Base-by-base conservation (phyloP, 2,888 invertebrate genomes). In the Nemapogon koenigi region DNA sequence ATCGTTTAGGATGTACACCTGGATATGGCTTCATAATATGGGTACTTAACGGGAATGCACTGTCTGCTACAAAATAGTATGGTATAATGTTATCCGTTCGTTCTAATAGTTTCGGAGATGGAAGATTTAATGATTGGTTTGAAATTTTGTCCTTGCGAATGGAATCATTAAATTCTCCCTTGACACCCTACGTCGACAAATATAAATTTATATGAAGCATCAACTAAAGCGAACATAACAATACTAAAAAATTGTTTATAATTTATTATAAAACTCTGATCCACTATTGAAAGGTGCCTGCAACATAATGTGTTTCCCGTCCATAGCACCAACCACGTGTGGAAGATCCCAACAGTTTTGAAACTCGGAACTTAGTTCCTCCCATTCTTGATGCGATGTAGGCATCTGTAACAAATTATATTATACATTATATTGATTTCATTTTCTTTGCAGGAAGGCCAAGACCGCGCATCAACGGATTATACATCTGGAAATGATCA, bases 151-250 rank as follows among this genome's bases (percentile, higher is more conserved):
- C 30, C 35, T 47, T 46, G 33, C 44, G 46, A 26, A 48, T 43
- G 16, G 47, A 49, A 29, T 47, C 46, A 45, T 49, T 48, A 4
- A 42, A 44, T 36, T 41, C 48, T 42, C 16, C 48, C 48, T 40
- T 49, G 43, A 43, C 43, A 44, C 8, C 49, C 48, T 27, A 49
- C 40, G 38, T 50, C 13, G 8, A 35, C 47, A 30, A 36, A 50
- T 39, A 46, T 31, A 40, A 52, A 49, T 7, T 44, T 44, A 31
- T 47, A 51, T 17, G 41, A 15, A 26, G 42, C 46, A 41, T 14
- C 41, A n/a, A 41, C 41, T 4, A 41, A 14, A n/a, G 39, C 41
- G 11, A 41, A 26, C 6, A 41, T 15, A 4, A 41, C 41, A 2
- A 41, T 29, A 25, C 37, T 41, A 35, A 35, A 39, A 19, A 11